These are phyloP conservation scores for Samia ricini DNA, from an alignment of 1,140 invertebrate genomes.

Conservation along the genomic window DNA sequence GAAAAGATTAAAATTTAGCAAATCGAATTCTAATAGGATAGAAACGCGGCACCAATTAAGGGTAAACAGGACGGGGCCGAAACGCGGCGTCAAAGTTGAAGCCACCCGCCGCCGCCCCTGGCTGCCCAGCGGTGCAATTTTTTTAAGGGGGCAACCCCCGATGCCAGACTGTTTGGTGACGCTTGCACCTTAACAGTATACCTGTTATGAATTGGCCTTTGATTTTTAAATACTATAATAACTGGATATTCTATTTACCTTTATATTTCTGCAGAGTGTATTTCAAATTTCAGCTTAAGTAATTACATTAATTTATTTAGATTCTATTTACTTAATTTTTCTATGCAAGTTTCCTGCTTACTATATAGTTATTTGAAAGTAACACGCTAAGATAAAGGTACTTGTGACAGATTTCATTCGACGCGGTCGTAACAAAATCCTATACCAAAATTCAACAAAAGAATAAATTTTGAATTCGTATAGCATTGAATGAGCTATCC, in stretches of 20 bases:
- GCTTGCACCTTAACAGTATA: slow-evolving; percentile 51
- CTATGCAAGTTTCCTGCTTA: too few relatives aligned
- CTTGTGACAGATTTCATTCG: too few relatives aligned
- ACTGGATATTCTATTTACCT: not conserved
- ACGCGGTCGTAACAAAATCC: too few relatives aligned
- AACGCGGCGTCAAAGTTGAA: slow-evolving; percentile 63
- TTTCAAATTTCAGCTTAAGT: too few relatives aligned
- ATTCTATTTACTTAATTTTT: too few relatives aligned
- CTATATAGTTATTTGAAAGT: too few relatives aligned
- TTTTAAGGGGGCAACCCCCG: slow-evolving; percentile 50
- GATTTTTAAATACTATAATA: not conserved
- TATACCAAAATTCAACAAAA: too few relatives aligned
- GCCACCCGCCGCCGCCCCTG: slow-evolving; percentile 24
- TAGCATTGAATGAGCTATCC: too few relatives aligned
- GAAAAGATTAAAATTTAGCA: slow-evolving; percentile 25
- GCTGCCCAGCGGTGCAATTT: slow-evolving; percentile 45
- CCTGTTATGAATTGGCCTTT: slow-evolving; percentile 27
- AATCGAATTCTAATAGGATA: slow-evolving; percentile 51
- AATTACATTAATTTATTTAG: too few relatives aligned
- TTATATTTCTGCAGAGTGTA: too few relatives aligned
- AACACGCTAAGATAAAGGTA: too few relatives aligned
- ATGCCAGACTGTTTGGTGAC: slow-evolving; percentile 60
- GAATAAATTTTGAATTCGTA: too few relatives aligned
- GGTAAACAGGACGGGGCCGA: slow-evolving; percentile 44
- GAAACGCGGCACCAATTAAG: slow-evolving; percentile 55